These are phyloP conservation scores for Columba livia DNA, from an alignment of 2,113 vertebrate species.

Conservation along the genomic window DNA sequence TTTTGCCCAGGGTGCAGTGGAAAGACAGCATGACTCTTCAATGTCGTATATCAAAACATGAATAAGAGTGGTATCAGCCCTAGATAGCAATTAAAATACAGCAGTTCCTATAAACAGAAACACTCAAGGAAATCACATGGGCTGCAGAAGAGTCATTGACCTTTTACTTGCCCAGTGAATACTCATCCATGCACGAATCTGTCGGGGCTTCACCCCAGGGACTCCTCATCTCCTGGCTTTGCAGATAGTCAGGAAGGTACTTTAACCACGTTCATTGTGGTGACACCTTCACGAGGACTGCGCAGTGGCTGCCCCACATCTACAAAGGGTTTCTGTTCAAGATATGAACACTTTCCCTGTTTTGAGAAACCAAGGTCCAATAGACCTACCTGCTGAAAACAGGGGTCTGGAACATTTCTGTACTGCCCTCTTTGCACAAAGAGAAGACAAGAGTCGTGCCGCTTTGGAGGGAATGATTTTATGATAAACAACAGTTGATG, in stretches of 20 bases:
- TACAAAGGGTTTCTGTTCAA: not conserved
- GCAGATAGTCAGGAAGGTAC: not conserved
- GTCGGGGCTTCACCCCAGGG: not conserved
- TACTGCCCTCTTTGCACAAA: not conserved
- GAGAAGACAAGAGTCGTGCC: not conserved
- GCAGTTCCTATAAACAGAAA: not conserved
- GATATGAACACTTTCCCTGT: not conserved
- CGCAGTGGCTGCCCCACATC: rapidly evolving
- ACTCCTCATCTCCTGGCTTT: not conserved
- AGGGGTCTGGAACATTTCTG: no score
- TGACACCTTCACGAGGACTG: not conserved
- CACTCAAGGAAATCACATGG: not conserved
- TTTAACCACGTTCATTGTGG: not conserved
- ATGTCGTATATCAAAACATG: not conserved
- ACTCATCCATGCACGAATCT: no score
- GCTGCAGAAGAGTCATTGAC: not conserved
- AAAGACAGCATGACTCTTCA: not conserved
- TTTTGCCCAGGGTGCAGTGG: not conserved
- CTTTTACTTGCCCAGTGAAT: not conserved
- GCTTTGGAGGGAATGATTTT: not conserved
- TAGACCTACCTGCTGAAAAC: not conserved
- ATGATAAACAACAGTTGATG: not conserved
- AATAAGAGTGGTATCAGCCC: not conserved
- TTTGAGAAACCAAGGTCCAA: not conserved
- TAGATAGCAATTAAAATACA: not conserved